A percentile compares a stretch with the other conserved stretches of the same genome.
Conservation (phyloP, 2,113 vertebrate species). For the Corvus cornix region DNA sequence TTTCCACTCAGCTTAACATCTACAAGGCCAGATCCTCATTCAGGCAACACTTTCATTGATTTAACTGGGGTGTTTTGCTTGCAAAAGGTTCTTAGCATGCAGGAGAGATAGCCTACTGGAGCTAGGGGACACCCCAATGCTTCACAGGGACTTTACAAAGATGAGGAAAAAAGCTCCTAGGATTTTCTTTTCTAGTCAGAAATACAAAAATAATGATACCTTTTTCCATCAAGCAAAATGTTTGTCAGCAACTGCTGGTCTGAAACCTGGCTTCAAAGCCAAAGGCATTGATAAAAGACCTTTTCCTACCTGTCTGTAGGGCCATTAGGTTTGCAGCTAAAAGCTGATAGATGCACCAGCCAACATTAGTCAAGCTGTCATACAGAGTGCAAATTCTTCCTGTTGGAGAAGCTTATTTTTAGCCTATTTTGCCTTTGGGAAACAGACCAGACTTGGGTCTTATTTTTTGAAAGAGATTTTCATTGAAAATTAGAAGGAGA, state of each 20-base stretch:
- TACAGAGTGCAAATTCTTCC: not conserved
- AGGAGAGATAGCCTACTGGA: not conserved
- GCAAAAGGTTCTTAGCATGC: not conserved
- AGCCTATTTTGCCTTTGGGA: not conserved
- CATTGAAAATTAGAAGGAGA: not conserved
- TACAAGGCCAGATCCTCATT: not conserved
- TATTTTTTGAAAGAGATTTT: not conserved
- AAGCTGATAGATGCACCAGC: not conserved
- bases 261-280: not conserved
- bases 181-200: not conserved
- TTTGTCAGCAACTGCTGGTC: not conserved
- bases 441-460: not conserved
- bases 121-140: not conserved
- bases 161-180: not conserved
- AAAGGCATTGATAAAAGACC: not conserved
- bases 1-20: slow-evolving; percentile 9
- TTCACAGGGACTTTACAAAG: not conserved
- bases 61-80: not conserved
- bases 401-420: not conserved
- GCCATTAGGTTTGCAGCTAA: not conserved
- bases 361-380: not conserved
- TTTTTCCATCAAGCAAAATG: not conserved
- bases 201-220: not conserved
- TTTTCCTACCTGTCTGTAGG: not conserved
- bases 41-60: not conserved